A percentile compares a stretch with the other conserved stretches of the same genome.
Evolutionary conservation across 2,888 invertebrate genomes (phyloP).

Genomic region (Ditylenchus weischeri): DNA sequence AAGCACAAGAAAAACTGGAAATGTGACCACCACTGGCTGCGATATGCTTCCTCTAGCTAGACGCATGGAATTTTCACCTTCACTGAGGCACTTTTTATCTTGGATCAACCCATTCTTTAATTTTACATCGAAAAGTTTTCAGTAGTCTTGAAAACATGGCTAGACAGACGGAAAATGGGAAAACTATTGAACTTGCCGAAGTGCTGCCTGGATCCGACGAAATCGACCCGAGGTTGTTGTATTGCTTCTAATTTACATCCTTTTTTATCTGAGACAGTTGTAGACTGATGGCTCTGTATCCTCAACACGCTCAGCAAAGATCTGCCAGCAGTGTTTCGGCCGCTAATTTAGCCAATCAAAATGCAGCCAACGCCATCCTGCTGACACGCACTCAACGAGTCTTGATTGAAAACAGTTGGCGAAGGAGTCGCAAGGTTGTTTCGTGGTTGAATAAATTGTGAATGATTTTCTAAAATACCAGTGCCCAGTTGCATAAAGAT

Average conservation of each 20-base stretch:
- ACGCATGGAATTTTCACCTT: too few species aligned
- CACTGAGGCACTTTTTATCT: slow-evolving; percentile 14
- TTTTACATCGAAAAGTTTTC: neutral
- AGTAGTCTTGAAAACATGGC: too few species aligned
- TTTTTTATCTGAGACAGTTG: too few species aligned
- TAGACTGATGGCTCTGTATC: neutral
- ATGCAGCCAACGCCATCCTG: slow-evolving; percentile 23
- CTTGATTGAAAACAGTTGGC: slow-evolving; percentile 52
- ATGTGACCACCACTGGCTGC: slow-evolving; percentile 9
- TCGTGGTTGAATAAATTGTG: too few species aligned
- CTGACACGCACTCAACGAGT: slow-evolving; percentile 45
- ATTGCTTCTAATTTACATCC: too few species aligned
- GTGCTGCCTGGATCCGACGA: neutral
- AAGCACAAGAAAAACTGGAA: slow-evolving; percentile 13
- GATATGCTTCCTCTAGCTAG: neutral
- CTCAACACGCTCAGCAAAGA: slow-evolving; percentile 3
- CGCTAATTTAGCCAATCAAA: slow-evolving; percentile 61
- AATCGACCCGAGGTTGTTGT: neutral
- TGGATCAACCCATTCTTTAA: slow-evolving; percentile 22
- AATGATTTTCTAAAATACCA: too few species aligned
- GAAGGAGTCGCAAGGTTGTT: slow-evolving; percentile 47
- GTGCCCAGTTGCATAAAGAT: too few species aligned
- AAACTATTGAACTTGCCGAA: too few species aligned
- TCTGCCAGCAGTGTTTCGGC: neutral
- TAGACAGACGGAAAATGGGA: too few species aligned